Evolutionary conservation across 2,113 vertebrate genomes (phyloP), one percentile per base, ranked within the genome.

Genomic region (Struthio camelus): DNA sequence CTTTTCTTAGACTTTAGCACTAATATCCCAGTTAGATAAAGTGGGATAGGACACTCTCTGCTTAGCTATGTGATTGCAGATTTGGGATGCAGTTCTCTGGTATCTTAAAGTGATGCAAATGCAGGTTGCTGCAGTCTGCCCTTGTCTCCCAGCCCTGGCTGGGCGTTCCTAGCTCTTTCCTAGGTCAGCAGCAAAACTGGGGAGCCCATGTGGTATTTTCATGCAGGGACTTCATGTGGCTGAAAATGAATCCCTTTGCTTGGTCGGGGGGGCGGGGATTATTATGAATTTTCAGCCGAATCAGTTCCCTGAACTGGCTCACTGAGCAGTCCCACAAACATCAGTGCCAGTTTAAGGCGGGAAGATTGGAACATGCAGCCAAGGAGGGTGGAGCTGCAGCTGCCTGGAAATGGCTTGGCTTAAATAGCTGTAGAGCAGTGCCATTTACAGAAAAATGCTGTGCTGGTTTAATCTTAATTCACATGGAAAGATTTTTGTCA

Each of bases 331-430:
- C 67, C 58, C 46, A 18, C 1, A 3, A 38, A 22, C 64, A 16
- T 5, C 1, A 0, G 27, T 3, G 16, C 48, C 0, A 0, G 22
- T 14, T 14, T 1, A 0, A 2, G 12, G 56, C 6, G 14, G 30
- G 5, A 15, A 11, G n/a, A 30, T 3, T 0, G 5, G 44, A 30
- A 44, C 10, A 0, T 4, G 42, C 32, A 16, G 36, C 46, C 9
- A 4, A 4, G 30, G 42, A 5, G 17, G 12, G 13, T 34, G 42
- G 30, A n/a, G 58, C 25, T 44, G n/a, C 84, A 56, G 38, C 53
- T 34, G 48, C 80, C 46, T 28, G 44, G 46, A 2, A 8, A 0
- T 0, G 3, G 62, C 72, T 18, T 4, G 51, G 58, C 72, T 23
- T 24, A 8, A 0, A 48, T 9, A 2, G 24, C 58, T 7, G 50